Evolutionary conservation across 2,888 invertebrate genomes (phyloP).

Genomic region (Apotomis betuletana): DNA sequence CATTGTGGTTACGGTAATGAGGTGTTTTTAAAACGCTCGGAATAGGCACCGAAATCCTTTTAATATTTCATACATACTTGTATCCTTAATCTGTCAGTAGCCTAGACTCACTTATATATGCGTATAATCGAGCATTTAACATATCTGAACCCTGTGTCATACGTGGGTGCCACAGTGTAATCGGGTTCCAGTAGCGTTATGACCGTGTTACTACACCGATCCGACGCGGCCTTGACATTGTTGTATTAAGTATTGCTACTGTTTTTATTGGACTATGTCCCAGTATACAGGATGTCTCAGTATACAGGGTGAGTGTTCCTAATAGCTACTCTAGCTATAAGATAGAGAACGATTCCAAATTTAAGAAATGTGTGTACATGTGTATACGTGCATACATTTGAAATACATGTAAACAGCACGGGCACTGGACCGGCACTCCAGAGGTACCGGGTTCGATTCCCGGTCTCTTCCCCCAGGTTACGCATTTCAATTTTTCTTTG

Average conservation of each 20-base stretch:
- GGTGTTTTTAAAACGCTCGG: too few relatives aligned
- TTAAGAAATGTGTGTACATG: too few relatives aligned
- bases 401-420: too few relatives aligned
- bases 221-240: constrained; percentile 30
- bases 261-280: constrained; percentile 26
- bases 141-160: constrained; percentile 29
- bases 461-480: too few relatives aligned
- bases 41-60: neutral
- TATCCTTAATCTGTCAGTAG: neutral
- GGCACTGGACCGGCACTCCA: too few relatives aligned
- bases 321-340: too few relatives aligned
- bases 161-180: constrained; percentile 21
- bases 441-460: too few relatives aligned
- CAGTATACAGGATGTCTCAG: neutral
- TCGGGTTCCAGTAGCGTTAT: constrained; percentile 14
- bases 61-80: neutral
- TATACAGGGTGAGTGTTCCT: too few relatives aligned
- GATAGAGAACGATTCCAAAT: too few relatives aligned
- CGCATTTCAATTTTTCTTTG: too few relatives aligned
- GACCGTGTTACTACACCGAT: constrained; percentile 14
- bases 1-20: too few relatives aligned
- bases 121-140: constrained; percentile 13
- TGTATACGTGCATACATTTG: too few relatives aligned
- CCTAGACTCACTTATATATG: neutral
- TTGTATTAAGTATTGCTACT: constrained; percentile 15